phyloP scores from a whole-genome alignment of 2,888 invertebrate genomes.

The Boloria euphrosyne region DNA sequence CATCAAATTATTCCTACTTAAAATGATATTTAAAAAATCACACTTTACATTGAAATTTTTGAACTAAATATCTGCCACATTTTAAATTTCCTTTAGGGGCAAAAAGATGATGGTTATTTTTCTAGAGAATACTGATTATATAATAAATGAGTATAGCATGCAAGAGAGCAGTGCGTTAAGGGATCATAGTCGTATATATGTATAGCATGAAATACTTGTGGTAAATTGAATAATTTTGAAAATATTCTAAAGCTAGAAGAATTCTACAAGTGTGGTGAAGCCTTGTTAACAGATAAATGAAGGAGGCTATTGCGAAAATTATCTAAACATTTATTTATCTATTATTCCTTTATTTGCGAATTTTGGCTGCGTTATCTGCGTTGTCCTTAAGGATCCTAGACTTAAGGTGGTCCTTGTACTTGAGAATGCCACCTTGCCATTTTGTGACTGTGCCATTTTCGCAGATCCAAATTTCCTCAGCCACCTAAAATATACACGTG shows the following conservation, averaged over 20 bases:
- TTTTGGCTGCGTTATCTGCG: conserved; percentile 75
- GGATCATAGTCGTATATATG: conserved; percentile 17
- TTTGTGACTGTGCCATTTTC: conserved; percentile 97
- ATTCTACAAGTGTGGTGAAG: conserved; percentile 24
- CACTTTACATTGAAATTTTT: no score
- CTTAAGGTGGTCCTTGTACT: conserved; percentile 97
- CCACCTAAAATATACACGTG: conserved; percentile 86
- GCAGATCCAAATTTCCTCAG: conserved; percentile 99
- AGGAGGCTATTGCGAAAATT: conserved; percentile 21
- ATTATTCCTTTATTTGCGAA: conserved; percentile 63
- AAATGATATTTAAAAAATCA: no score
- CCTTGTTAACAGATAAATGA: conserved; percentile 11
- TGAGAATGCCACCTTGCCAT: conserved; percentile 97
- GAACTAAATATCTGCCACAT: no score
- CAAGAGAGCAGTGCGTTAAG: conserved; percentile 18
- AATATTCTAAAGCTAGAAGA: conserved; percentile 16
- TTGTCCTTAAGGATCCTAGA: conserved; percentile 91
- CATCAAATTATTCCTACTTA: no score
- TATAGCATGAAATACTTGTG: conserved; percentile 34
- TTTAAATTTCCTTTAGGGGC: no score
- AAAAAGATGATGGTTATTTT: no score
- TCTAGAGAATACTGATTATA: no score
- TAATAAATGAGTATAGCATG: not conserved
- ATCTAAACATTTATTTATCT: conserved; percentile 28
- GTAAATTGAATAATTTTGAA: conserved; percentile 27